Conservation (phyloP, 2,113 vertebrate genomes). For the Axis porcinus region DNA sequence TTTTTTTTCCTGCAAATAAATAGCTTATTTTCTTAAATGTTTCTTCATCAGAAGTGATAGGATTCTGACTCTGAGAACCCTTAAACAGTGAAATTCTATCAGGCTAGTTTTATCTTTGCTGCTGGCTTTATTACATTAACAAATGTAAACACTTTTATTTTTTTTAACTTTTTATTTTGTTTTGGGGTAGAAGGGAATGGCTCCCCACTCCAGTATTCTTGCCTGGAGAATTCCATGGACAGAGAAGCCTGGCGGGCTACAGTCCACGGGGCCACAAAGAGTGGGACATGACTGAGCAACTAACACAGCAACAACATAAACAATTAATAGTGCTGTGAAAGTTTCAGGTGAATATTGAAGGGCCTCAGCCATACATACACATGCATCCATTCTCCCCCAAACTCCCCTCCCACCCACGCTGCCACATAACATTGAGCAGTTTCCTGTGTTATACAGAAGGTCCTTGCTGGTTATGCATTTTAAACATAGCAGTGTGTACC, state of each 20-base stretch:
- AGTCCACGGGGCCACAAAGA: background rate
- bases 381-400: background rate
- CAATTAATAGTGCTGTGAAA: background rate
- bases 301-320: background rate
- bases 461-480: background rate
- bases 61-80: background rate
- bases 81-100: constrained; percentile 29
- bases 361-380: background rate
- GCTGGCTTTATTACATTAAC: constrained; percentile 18
- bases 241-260: background rate
- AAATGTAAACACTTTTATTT: background rate
- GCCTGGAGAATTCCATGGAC: background rate
- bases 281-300: background rate
- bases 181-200: background rate
- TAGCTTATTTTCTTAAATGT: background rate
- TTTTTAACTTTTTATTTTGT: background rate
- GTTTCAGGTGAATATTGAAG: background rate
- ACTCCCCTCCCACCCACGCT: background rate
- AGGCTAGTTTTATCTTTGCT: constrained; percentile 39
- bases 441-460: background rate
- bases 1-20: background rate
- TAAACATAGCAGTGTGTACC: background rate
- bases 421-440: background rate
- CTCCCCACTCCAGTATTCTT: background rate
- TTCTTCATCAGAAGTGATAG: constrained; percentile 15